These are phyloP conservation scores for Pelecanus crispus DNA, from an alignment of 2,113 vertebrate species.

Conservation along the genomic window DNA sequence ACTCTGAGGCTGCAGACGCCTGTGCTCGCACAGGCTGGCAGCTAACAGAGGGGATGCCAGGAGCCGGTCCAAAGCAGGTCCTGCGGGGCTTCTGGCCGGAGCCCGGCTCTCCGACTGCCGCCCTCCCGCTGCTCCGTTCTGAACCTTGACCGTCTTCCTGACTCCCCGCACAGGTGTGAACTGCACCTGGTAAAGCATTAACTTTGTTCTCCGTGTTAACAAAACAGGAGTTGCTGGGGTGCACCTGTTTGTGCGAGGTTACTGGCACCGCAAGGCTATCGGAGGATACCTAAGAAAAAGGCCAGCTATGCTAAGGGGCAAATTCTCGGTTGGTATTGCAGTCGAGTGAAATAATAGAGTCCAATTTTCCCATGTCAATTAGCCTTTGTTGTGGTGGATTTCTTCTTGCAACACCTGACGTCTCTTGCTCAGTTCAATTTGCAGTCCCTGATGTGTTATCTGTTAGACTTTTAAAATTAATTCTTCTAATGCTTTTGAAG, in stretches of 20 bases:
- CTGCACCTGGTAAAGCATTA: slow-evolving; percentile 76
- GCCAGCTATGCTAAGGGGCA: slow-evolving; percentile 13
- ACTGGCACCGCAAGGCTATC: slow-evolving; percentile 60
- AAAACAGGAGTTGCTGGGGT: slow-evolving; percentile 67
- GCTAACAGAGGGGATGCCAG: background rate
- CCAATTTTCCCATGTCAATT: background rate
- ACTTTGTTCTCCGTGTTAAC: slow-evolving; percentile 76
- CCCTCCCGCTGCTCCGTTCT: background rate
- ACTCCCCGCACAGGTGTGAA: slow-evolving; percentile 75
- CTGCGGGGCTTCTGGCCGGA: background rate
- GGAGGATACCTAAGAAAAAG: slow-evolving; percentile 3
- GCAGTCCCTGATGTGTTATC: background rate
- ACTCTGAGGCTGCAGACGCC: background rate
- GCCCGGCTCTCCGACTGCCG: background rate
- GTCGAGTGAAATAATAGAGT: background rate
- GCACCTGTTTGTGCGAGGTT: slow-evolving; percentile 73
- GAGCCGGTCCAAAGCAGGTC: background rate
- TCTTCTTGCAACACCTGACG: background rate
- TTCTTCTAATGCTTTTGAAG: background rate
- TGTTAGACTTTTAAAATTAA: background rate
- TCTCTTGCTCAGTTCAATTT: background rate
- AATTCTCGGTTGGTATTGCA: background rate
- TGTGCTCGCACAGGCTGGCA: background rate
- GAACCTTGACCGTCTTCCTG: slow-evolving; percentile 18
- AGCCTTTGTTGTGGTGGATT: background rate